These are phyloP conservation scores for Muricea muricata DNA, from an alignment of 92 coral and sea anemone genomes.

Conservation along the genomic window DNA sequence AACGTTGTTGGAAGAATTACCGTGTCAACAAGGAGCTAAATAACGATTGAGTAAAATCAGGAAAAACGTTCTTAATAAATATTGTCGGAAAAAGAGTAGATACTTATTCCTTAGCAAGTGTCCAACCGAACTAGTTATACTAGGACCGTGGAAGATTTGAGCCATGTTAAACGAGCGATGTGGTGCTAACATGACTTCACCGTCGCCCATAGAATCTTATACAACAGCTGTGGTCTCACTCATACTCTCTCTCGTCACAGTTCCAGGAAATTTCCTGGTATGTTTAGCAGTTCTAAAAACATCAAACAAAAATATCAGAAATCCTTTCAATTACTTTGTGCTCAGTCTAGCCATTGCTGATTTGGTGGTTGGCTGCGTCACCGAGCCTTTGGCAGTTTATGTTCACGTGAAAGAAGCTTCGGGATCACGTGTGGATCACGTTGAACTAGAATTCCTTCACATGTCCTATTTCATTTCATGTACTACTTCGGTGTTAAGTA, in stretches of 20 bases:
- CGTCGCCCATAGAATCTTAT: no score
- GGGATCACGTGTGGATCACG: not conserved
- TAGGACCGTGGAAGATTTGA: no score
- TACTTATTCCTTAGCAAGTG: no score
- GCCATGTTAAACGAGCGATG: no score
- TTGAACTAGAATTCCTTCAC: constrained; percentile 41
- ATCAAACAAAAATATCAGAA: constrained; percentile 63
- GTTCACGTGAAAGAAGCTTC: constrained; percentile 61
- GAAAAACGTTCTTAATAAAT: no score
- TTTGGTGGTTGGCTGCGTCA: constrained; percentile 66
- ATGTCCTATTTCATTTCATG: constrained; percentile 67
- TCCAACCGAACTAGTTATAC: no score
- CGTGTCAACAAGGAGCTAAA: no score
- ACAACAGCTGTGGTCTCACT: constrained; percentile 17
- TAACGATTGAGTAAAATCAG: no score
- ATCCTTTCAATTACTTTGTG: constrained; percentile 65
- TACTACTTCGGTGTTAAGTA: constrained; percentile 67
- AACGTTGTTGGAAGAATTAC: no score
- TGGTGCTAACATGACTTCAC: no score
- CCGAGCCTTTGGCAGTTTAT: constrained; percentile 66
- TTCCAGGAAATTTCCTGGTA: constrained; percentile 67
- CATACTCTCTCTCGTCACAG: constrained; percentile 49
- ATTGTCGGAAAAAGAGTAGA: no score
- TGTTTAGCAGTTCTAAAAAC: constrained; percentile 61
- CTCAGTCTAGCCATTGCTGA: constrained; percentile 72